Evolutionary conservation across 2,113 vertebrate genomes (phyloP), one percentile per base, ranked within the genome.

Genomic region (Pituophis catenifer): DNA sequence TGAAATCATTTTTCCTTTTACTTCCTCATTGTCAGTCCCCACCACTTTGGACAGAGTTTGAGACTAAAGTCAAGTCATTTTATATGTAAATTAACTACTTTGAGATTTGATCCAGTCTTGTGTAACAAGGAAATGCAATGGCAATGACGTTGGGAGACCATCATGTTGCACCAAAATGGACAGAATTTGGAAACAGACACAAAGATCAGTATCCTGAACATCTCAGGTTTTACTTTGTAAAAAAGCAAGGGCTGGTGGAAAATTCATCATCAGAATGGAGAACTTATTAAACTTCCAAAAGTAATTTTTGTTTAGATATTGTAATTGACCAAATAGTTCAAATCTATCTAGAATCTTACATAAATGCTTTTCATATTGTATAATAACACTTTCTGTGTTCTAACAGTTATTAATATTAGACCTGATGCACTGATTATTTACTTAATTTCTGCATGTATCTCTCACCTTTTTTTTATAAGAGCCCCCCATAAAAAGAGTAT

Each of bases 41-140:
- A 97, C 96, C 95, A 96, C 93, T 96, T 95, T 95, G 95, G 96
- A 97, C 94, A 97, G 94, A 94, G 93, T 88, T 90, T 0, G 26
- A 58, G 33, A 9, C 2, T 17, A 19, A 48, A 70, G 57, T 9
- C 44, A 48, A 70, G 57, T 9, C 26, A 85, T 88, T 13, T 88
- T 17, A 33, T 6, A 13, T 7, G 33, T 59, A 38, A 57, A 62
- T 86, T 58, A 57, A 52, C 55, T 75, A 75, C 19, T 89, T 91
- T 52, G 75, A 48, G 53, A 38, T 91, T 89, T n/a, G 15, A 26
- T 58, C 33, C 38, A 33, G 58, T 54, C 8, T 54, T 53, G 48
- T 10, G 8, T 38, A 85, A n/a, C 57, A 65, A 94, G 86, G 2
- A 11, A 92, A 53, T 17, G 8, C 21, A 26, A 62, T 4, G 12